A percentile compares a stretch with the other conserved stretches of the same genome.
These are phyloP conservation scores for Chaetura pelagica DNA, from an alignment of 2,113 vertebrate genomes.

Conservation along the genomic window DNA sequence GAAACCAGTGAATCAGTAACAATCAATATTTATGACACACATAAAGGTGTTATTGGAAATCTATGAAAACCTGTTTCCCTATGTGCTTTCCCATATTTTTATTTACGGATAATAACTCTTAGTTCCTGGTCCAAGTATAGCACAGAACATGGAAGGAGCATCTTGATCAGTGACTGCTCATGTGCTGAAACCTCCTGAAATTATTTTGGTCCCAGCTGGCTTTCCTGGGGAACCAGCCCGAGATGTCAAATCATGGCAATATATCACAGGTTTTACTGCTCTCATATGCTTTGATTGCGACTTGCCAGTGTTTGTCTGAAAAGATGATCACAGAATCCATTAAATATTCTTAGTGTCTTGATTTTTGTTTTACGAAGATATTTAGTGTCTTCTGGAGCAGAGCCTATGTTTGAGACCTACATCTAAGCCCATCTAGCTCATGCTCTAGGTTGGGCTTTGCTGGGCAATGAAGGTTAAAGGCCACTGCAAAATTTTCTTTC, in stretches of 20 bases:
- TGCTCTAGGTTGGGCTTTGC: not conserved
- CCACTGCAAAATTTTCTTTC: not conserved
- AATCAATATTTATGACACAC: not conserved
- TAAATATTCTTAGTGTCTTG: not conserved
- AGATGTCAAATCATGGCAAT: not conserved
- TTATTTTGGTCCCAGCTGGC: not conserved
- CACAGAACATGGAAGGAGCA: not conserved
- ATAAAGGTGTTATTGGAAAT: not conserved
- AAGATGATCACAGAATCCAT: not conserved
- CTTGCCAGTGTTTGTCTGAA: not conserved
- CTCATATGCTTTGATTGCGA: accelerated
- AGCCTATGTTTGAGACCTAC: not conserved
- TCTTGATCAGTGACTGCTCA: not conserved
- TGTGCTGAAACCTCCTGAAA: accelerated
- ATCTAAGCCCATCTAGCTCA: not conserved
- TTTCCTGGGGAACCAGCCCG: not conserved
- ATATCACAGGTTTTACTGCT: accelerated
- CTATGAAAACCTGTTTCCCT: not conserved
- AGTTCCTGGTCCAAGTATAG: not conserved
- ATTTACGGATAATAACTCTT: not conserved
- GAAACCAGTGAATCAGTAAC: not conserved
- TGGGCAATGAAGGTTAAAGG: not conserved
- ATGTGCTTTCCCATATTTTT: not conserved
- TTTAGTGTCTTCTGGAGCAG: not conserved
- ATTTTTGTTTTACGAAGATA: not conserved